Base-by-base conservation (phyloP, 2,888 invertebrate species). In the Apoderus coryli region DNA sequence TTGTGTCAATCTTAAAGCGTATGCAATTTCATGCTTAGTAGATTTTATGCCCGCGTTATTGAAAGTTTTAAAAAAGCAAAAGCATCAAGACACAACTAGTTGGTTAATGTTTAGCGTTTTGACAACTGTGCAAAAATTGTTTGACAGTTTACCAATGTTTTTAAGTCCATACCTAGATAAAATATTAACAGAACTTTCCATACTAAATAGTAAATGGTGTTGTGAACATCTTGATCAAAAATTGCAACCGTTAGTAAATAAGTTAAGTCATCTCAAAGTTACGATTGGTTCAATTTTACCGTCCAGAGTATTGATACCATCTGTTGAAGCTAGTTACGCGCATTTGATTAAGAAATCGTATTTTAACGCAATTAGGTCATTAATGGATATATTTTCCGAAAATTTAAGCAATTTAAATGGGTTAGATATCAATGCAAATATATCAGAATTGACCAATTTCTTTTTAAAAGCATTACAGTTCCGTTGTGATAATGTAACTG, bases 81-180 rank as follows among this genome's bases (percentile, higher is more conserved):
- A 72, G 10, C 63, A 69, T 38, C 60, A 64, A 4, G 64, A 67
- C 40, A 58, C 64, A 4, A 65, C 67, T 35, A 62, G 63, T 1
- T 69, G 75, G 1, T 72, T 73, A 43, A 54, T 78, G n/a, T 52
- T 78, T 10, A 80, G 84, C 51, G 70, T 78, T 4, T 67, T 88
- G 2, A 80, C 82, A 3, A 76, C 82, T 0, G 59, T 88, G 16
- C 73, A 79, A 35, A 86, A 85, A 56, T 72, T 92, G 22, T 69
- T 89, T 3, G 81, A 84, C 49, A 75, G 77, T 14, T 54, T 92
- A 23, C 76, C 85, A 0, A 62, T 79, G 22, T 93, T 92, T 53
- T 54, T 93, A 39, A 88, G 85, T 37, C 82, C 86, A 0, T 89
- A 89, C 56, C 59, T 90, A 16, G 70, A 73, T 40, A 73, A 77